Conservation (phyloP, 2,113 vertebrate genomes). For the Siniperca knerii region DNA sequence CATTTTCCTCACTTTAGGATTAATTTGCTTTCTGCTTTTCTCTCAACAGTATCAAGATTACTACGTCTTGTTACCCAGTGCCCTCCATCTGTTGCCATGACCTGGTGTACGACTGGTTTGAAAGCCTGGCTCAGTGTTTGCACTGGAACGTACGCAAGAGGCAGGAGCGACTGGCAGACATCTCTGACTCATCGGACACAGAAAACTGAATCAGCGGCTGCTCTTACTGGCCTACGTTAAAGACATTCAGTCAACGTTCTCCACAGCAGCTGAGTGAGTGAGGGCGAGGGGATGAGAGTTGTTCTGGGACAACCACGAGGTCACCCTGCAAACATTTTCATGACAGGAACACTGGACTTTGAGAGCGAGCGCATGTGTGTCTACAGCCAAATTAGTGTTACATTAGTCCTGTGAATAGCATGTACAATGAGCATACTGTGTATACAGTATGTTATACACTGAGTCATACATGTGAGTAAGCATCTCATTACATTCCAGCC, state of each 20-base stretch:
- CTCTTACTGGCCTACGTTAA: background rate
- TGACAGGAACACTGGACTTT: background rate
- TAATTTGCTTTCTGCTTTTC: background rate
- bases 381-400: background rate
- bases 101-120: constrained; percentile 89
- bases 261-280: background rate
- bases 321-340: background rate
- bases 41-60: constrained; percentile 85
- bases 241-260: background rate
- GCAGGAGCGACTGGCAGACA: constrained; percentile 81
- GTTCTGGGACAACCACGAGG: background rate
- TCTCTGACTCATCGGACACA: constrained; percentile 81
- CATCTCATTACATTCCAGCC: constrained; percentile 53
- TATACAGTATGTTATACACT: background rate
- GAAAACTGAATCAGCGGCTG: constrained; percentile 75
- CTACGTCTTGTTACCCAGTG: constrained; percentile 86
- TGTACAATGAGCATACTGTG: background rate
- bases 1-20: background rate
- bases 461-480: background rate
- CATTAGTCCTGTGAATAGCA: constrained; percentile 1
- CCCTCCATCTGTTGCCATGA: constrained; percentile 89
- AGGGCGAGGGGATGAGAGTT: background rate
- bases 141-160: constrained; percentile 90
- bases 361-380: background rate
- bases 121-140: constrained; percentile 88